phyloP scores from a whole-genome alignment of 2,797 vertebrate species.

The Eospalax fontanierii region DNA sequence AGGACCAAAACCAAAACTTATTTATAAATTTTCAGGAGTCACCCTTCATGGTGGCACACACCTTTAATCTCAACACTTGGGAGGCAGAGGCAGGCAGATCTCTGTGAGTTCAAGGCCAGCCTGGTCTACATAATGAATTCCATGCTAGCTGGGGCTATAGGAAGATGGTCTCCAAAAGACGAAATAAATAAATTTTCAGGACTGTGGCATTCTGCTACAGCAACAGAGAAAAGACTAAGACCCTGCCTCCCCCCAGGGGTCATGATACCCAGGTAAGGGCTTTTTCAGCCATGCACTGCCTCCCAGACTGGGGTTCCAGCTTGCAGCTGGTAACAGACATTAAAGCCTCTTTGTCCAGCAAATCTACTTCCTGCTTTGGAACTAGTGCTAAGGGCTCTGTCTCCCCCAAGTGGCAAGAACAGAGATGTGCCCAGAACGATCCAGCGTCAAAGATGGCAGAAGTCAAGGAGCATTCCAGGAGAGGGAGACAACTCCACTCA shows the following conservation, averaged over 20 bases:
- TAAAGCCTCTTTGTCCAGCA: too few species aligned
- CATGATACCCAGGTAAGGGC: not conserved
- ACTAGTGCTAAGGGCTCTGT: not conserved
- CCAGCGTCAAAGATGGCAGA: fast-evolving
- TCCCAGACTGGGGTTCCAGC: not conserved
- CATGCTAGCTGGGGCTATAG: too few species aligned
- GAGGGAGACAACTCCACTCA: fast-evolving
- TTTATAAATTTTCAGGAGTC: too few species aligned
- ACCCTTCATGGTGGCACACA: too few species aligned
- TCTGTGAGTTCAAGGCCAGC: too few species aligned
- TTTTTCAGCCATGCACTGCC: not conserved
- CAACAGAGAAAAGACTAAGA: not conserved
- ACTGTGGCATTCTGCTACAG: not conserved
- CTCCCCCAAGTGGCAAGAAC: not conserved
- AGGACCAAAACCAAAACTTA: not conserved
- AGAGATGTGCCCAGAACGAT: not conserved
- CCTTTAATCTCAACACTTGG: too few species aligned
- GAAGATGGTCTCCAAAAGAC: too few species aligned
- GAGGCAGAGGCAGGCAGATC: too few species aligned
- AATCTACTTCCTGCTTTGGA: not conserved
- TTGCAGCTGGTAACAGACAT: not conserved
- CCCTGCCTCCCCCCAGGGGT: not conserved
- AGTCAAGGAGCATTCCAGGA: not conserved
- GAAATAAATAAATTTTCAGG: too few species aligned
- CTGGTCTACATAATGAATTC: too few species aligned